Percentiles rank a stretch among this genome's conserved stretches.
These are phyloP conservation scores for Calycopis cecrops DNA, from an alignment of 1,140 invertebrate genomes.

Conservation along the genomic window DNA sequence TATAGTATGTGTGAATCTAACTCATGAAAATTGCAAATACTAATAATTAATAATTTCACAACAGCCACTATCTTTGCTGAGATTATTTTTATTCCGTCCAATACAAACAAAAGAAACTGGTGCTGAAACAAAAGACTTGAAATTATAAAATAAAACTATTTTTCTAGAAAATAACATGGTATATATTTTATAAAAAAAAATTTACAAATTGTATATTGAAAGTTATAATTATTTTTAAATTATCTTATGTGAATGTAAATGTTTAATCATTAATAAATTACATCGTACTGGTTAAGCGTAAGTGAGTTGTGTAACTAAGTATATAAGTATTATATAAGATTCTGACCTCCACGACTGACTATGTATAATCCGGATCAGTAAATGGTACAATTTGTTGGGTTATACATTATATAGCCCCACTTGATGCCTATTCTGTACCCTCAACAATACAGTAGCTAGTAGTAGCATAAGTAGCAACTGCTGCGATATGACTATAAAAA, in stretches of 20 bases:
- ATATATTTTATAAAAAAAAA: slow-evolving; percentile 68
- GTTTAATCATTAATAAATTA: slow-evolving; percentile 20
- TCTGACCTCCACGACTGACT: background rate
- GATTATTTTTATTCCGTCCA: slow-evolving; percentile 21
- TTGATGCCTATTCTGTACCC: too few species aligned
- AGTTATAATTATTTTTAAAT: slow-evolving; percentile 23
- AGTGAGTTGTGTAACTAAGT: slow-evolving; percentile 15
- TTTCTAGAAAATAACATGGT: slow-evolving; percentile 69
- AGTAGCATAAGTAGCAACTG: too few species aligned
- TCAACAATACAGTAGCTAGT: too few species aligned
- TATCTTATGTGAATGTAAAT: slow-evolving; percentile 21
- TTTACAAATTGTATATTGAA: slow-evolving; percentile 21
- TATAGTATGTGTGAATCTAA: too few species aligned
- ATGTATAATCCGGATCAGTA: background rate
- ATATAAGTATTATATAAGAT: background rate
- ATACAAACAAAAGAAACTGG: slow-evolving; percentile 21
- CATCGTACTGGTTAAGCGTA: slow-evolving; percentile 28
- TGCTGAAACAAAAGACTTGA: slow-evolving; percentile 33
- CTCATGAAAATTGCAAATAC: too few species aligned
- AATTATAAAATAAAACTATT: slow-evolving; percentile 38
- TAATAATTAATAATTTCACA: too few species aligned
- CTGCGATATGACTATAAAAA: too few species aligned
- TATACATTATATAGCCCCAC: too few species aligned
- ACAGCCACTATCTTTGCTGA: too few species aligned
- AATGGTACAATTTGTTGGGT: background rate